Base-by-base conservation (phyloP, 2,113 vertebrate genomes). In the Oenanthe oenanthe region DNA sequence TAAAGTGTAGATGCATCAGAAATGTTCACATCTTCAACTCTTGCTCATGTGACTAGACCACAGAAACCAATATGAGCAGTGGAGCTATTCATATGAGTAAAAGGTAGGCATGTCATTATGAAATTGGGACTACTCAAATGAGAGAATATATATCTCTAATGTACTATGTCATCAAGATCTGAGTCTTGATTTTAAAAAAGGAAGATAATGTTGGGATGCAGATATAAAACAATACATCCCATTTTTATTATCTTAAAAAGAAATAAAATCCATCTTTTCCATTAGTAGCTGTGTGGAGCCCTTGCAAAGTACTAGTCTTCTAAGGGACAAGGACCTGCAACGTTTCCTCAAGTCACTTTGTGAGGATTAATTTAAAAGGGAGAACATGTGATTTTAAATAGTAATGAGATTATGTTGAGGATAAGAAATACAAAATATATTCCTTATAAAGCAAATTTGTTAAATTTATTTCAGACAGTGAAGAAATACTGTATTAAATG, bases 401-500 rank as follows among this genome's bases (percentile, higher is more conserved):
- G 36, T 92, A 32, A 58, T 95, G 78, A 92, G 18, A 72, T 91
- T 63, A 68, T 25, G 17, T 21, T 89, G 89, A 71, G 58, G 9
- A 58, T 93, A 70, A 94, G 45, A 94, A 85, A 90, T 76, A 66
- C 18, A 90, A 92, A 91, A 40, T 28, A 31, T 71, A 88, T 91
- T 93, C 31, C 91, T 94, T 85, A 94, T 93, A 90, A 91, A 95
- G n/a, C 14, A 95, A 70, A 86, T 95, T 95, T 87, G 38, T 86
- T 95, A 57, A 21, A 60, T 94, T 80, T 77, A 76, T 89, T 94
- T 95, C 58, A 93, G 72, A 94, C 84, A 93, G 56, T 79, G 34
- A 96, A 97, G 47, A 93, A 95, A 92, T 91, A 56, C 77, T 95
- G 45, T 58, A 91, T 95, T 96, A 93, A 95, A 62, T 40, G 13